Percentiles rank a stretch among this genome's conserved stretches.
Conservation (phyloP, 2,113 vertebrate species). For the Rhadina sibilatrix region DNA sequence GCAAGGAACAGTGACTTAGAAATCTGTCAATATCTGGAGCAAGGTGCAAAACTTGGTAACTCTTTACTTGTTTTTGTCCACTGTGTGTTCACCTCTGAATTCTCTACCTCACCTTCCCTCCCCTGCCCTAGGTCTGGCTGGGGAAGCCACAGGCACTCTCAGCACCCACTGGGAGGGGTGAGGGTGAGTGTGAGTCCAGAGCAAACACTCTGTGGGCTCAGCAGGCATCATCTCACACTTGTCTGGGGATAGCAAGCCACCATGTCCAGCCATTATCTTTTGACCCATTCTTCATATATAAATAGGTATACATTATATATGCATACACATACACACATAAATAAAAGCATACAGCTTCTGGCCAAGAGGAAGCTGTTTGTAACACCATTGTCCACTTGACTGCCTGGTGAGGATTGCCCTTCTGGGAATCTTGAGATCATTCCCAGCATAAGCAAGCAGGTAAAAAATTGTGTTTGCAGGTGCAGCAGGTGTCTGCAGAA, state of each 20-base stretch:
- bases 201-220: neutral
- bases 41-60: neutral
- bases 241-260: neutral
- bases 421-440: neutral
- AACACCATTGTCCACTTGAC: neutral
- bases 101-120: fast-evolving
- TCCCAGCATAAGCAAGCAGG: fast-evolving
- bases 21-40: neutral
- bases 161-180: fast-evolving
- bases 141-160: neutral
- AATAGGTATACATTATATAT: no score
- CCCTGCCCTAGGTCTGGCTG: fast-evolving
- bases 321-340: fast-evolving
- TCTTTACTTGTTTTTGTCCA: neutral
- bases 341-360: neutral
- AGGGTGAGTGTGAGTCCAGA: neutral
- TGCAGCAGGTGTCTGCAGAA: neutral
- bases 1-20: neutral
- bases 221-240: neutral
- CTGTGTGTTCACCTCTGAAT: neutral
- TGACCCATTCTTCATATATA: neutral
- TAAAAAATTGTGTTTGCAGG: neutral
- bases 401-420: neutral
- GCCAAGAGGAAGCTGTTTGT: neutral
- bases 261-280: no score